Base-by-base conservation (phyloP, 2,888 invertebrate species). In the Ornithoptera priamus region DNA sequence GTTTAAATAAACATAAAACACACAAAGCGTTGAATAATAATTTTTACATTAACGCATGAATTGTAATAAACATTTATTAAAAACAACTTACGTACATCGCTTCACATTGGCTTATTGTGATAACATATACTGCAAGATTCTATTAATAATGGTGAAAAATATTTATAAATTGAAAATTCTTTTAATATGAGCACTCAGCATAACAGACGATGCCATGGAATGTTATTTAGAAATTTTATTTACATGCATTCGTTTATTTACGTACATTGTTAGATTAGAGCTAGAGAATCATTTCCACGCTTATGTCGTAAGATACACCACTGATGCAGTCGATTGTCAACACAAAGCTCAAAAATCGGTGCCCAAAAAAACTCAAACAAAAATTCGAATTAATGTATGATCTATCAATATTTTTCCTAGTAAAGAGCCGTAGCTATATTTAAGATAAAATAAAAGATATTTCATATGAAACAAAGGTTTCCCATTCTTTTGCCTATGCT, bases 11-110 rank as follows among this genome's bases (percentile, higher is more conserved):
- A 39, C 10, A 39, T 10, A 39, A 39, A 39, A 8, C 39, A 39
- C 39, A 39, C 10, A 39, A 39, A 36, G 18, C 64, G 59, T 73
- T 67, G 59, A 53, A 70, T 75, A 75, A 75, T 78, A 72, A 75
- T 77, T 78, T 73, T 74, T 74, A 76, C 76, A 75, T 65, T 75
- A 64, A 76, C 76, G 75, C 75, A 77, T 78, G 71, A 74, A 78
- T 76, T 78, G 77, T 77, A 75, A 57, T 57, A 20, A 39, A 39
- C 39, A 57, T 57, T 57, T 57, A 61, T 18, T 22, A 20, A 42
- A 39, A 61, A 61, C 50, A 50, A 50, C 15, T 50, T 18, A 17
- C 5, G 57, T 57, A n/a, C 57, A 57, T 22, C n/a, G 3, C 50
- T 15, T 15, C 15, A 50, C 50, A 50, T 50, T 50, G 17, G 17